phyloP scores from a whole-genome alignment of 2,113 vertebrate genomes.

The Coptodon rendalli region DNA sequence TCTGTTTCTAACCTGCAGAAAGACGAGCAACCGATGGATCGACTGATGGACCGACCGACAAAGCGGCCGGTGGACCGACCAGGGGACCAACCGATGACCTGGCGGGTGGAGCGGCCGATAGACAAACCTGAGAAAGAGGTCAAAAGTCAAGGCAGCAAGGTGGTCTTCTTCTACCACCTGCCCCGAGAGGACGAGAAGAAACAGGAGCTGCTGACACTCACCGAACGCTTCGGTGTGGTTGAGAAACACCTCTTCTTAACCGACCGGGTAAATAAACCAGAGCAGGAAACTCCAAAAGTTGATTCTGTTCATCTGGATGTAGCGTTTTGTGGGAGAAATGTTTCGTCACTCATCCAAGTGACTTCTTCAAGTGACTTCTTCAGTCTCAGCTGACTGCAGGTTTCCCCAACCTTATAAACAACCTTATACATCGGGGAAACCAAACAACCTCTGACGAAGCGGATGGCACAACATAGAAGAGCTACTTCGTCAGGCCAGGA shows the following conservation, averaged over 20 bases:
- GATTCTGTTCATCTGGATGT: not conserved
- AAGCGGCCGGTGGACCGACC: not conserved
- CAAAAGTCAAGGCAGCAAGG: conserved; percentile 49
- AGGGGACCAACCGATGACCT: not conserved
- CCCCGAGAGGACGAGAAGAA: conserved; percentile 68
- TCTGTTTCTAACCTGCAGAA: not conserved
- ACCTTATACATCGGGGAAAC: not conserved
- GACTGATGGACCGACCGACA: not conserved
- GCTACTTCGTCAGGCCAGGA: not conserved
- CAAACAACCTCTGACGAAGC: not conserved
- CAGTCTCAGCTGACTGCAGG: not conserved
- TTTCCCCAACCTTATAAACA: not conserved
- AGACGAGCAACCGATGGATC: not conserved
- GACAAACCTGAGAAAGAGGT: conserved; percentile 12
- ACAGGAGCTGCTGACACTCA: conserved; percentile 69
- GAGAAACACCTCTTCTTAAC: conserved; percentile 74
- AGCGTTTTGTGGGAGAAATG: not conserved
- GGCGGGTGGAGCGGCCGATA: not conserved
- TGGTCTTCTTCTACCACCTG: conserved; percentile 75
- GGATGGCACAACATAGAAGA: not conserved
- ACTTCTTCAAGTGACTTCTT: not conserved
- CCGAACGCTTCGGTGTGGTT: conserved; percentile 66
- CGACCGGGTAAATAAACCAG: conserved; percentile 53
- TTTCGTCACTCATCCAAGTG: not conserved
- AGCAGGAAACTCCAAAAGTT: not conserved